Evolutionary conservation across 2,113 vertebrate genomes (phyloP).

Genomic region (Cyprinodon variegatus): DNA sequence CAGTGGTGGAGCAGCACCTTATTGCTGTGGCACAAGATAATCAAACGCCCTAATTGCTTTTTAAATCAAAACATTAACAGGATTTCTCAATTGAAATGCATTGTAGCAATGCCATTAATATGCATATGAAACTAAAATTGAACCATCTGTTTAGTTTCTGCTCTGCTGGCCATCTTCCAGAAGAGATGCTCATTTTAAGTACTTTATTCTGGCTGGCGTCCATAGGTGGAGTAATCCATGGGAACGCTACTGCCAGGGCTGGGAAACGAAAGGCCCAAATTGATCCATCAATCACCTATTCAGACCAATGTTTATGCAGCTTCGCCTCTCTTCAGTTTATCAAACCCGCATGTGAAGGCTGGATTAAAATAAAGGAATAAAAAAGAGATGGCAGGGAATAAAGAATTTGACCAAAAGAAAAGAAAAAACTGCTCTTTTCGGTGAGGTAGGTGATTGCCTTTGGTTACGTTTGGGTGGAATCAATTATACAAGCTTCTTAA

Average conservation of each 20-base stretch:
- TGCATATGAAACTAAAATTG: constrained; percentile 72
- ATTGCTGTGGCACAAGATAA: constrained; percentile 67
- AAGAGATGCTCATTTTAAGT: constrained; percentile 60
- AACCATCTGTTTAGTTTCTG: constrained; percentile 76
- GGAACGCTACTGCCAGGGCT: constrained; percentile 49
- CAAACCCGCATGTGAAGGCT: constrained; percentile 58
- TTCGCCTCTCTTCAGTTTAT: constrained; percentile 58
- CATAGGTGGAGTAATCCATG: constrained; percentile 64
- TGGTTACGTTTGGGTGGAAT: constrained; percentile 71
- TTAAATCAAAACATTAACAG: constrained; percentile 80
- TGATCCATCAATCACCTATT: constrained; percentile 71
- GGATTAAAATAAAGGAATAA: constrained; percentile 20
- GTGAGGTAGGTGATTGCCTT: constrained; percentile 61
- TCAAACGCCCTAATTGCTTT: constrained; percentile 81
- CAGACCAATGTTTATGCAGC: constrained; percentile 71
- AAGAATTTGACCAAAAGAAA: constrained; percentile 7
- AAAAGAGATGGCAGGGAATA: constrained; percentile 32
- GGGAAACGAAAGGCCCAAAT: constrained; percentile 54
- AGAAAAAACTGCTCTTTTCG: constrained; percentile 29
- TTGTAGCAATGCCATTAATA: constrained; percentile 82
- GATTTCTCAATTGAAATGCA: constrained; percentile 76
- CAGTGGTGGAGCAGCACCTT: constrained; percentile 49
- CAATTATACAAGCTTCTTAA: constrained; percentile 71
- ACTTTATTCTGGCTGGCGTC: constrained; percentile 65
- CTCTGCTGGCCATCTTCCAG: constrained; percentile 60